A percentile compares a stretch with the other conserved stretches of the same genome.
Conservation (phyloP, 2,113 vertebrate genomes). For the Myrmecobius fasciatus region DNA sequence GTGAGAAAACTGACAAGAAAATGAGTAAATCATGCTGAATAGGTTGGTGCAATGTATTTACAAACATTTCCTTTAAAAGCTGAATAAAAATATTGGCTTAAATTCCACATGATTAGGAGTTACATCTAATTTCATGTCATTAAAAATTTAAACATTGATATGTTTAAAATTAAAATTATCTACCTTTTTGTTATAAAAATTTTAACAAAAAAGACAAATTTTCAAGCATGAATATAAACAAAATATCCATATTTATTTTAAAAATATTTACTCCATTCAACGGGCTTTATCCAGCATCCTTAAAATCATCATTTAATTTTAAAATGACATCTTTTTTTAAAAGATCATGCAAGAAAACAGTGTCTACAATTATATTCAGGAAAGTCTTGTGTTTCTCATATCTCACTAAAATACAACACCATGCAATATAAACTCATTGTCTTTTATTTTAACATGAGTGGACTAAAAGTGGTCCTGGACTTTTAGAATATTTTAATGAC, state of each 20-base stretch:
- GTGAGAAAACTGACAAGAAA: slow-evolving; percentile 1
- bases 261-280: background rate
- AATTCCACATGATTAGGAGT: background rate
- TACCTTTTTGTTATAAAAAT: background rate
- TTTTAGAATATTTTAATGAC: slow-evolving; percentile 25
- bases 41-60: background rate
- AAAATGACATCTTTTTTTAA: background rate
- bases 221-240: background rate
- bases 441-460: background rate
- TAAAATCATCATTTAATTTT: background rate
- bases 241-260: background rate
- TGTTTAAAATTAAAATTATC: background rate
- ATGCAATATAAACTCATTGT: background rate
- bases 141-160: background rate
- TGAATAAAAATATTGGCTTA: background rate
- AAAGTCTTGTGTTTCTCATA: background rate
- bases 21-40: background rate
- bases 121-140: background rate
- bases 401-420: background rate
- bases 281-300: background rate
- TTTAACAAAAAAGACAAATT: background rate
- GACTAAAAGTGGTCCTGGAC: slow-evolving; percentile 18
- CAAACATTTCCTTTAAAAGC: background rate
- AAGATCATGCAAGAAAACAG: background rate
- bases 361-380: background rate